Conservation (phyloP, 2,888 invertebrate species). For the Galeopsomyia nigrocyanea region DNA sequence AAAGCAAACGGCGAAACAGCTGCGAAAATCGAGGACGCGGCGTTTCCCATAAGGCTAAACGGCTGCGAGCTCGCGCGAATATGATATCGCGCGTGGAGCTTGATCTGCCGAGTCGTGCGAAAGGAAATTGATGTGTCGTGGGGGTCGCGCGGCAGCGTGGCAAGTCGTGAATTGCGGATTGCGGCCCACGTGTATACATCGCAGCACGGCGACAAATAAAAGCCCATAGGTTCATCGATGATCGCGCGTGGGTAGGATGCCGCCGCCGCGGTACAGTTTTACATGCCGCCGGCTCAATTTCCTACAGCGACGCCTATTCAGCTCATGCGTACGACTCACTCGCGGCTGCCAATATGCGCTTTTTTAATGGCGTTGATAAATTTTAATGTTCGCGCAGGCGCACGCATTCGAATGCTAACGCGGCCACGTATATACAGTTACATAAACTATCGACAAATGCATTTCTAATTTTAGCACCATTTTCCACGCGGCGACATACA, state of each 20-base stretch:
- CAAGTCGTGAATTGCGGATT: not conserved
- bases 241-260: constrained; percentile 43
- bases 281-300: not conserved
- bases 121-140: constrained; percentile 40
- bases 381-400: constrained; percentile 27
- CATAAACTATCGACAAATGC: too few species aligned
- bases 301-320: not conserved
- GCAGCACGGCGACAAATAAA: too few species aligned
- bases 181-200: too few species aligned
- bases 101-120: constrained; percentile 21
- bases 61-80: not conserved
- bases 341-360: not conserved
- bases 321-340: not conserved
- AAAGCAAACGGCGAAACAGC: too few species aligned
- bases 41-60: constrained; percentile 1
- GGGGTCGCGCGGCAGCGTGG: constrained; percentile 21
- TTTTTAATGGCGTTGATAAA: constrained; percentile 14
- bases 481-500: too few species aligned
- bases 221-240: constrained; percentile 27
- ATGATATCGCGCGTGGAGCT: not conserved
- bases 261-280: constrained; percentile 29
- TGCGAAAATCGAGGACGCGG: too few species aligned
- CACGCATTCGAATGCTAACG: too few species aligned
- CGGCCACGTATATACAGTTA: too few species aligned
- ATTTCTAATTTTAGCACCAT: too few species aligned